Base-by-base conservation (phyloP, 1,140 invertebrate species). In the Venturia canescens region DNA sequence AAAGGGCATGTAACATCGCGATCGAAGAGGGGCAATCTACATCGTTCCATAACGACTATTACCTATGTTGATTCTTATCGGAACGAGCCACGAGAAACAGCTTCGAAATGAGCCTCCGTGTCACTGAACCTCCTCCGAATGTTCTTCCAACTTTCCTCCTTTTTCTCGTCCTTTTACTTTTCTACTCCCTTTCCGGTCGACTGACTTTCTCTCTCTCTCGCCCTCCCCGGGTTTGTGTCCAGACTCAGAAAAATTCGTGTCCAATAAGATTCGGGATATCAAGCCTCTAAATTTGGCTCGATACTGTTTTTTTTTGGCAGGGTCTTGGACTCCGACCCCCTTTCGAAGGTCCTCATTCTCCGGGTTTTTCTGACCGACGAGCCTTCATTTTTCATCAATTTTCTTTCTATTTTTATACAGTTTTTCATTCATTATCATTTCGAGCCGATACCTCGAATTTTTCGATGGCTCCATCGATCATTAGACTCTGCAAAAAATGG, bases 21-120 rank as follows among this genome's bases (percentile, higher is more conserved):
- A 23, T 57, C 53, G 13, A 57, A 57, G 53, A 57, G 1, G 13
- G 13, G 13, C 3, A 53, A 53, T 11, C 15, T 23, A 5, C 18
- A 57, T 57, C 53, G 53, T 57, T 57, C 53, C 53, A 57, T 57
- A 57, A 57, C 21, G 53, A 57, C 21, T 57, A 57, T 57, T 57
- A 23, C 18, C 18, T 57, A 57, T 13, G 21, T 0, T 57, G 53
- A 57, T 23, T 57, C 53, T 57, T 57, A 57, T 57, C 18, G 18
- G n/a, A 9, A 57, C 53, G 53, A 57, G 53, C 18, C 53, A 18
- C 18, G 53, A 57, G 53, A 57, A 23, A 3, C 18, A 9, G 18
- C 2, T n/a, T 57, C 13, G 1, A 7, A 23, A 57, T n/a, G 15
- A 57, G 21, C 11, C 18, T n/a, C 18, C 6, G 18, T 57, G 53